Conservation (phyloP, 2,797 vertebrate genomes). For the Acanthurus lineatus region DNA sequence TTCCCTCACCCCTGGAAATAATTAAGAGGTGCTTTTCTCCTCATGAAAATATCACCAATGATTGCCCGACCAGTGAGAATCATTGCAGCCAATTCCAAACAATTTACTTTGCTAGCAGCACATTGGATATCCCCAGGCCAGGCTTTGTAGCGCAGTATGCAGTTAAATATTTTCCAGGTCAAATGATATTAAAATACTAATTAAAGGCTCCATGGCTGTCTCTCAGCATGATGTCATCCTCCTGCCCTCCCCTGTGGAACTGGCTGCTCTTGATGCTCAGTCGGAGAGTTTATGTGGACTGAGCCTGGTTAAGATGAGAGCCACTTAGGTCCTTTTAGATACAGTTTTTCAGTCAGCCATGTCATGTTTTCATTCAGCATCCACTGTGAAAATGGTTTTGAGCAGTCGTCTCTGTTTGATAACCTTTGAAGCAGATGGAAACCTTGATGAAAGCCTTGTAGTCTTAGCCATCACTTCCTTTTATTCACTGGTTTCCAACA, state of each 20-base stretch:
- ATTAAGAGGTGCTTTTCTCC: no score
- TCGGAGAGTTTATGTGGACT: slow-evolving; percentile 54
- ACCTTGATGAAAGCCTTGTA: background rate
- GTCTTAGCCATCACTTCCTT: slow-evolving; percentile 3
- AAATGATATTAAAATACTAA: slow-evolving; percentile 65
- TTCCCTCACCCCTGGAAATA: no score
- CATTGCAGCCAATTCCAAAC: slow-evolving; percentile 30
- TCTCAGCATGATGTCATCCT: slow-evolving; percentile 56
- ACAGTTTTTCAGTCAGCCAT: slow-evolving; percentile 7
- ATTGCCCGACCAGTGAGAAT: background rate
- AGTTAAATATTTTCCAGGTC: slow-evolving; percentile 67
- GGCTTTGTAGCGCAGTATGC: slow-evolving; percentile 27
- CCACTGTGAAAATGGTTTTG: slow-evolving; percentile 44
- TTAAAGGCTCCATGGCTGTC: slow-evolving; percentile 60
- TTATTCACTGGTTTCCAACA: background rate
- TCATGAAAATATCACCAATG: no score
- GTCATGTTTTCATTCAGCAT: slow-evolving; percentile 16
- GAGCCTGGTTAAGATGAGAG: slow-evolving; percentile 36
- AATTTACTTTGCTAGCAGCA: slow-evolving; percentile 34
- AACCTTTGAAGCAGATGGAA: slow-evolving; percentile 44
- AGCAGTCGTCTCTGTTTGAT: slow-evolving; percentile 41
- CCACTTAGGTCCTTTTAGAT: slow-evolving; percentile 36
- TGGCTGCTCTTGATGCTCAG: slow-evolving; percentile 57
- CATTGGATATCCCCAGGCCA: slow-evolving; percentile 15
- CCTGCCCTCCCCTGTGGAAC: slow-evolving; percentile 45